Percentiles rank a stretch among this genome's conserved stretches.
These are phyloP conservation scores for Euglossa dilemma DNA, from an alignment of 1,140 invertebrate species.

Conservation along the genomic window DNA sequence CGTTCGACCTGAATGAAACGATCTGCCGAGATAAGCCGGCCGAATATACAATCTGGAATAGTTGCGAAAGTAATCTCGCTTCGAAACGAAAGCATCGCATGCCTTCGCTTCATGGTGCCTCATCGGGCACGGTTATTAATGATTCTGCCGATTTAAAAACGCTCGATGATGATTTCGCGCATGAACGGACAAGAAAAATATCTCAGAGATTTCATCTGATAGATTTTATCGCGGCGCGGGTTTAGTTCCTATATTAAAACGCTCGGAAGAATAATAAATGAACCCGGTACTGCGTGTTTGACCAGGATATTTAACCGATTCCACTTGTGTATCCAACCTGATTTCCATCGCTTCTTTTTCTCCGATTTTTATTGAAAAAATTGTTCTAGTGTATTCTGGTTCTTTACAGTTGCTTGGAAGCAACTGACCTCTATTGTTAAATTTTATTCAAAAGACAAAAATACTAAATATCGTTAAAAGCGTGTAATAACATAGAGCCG, in stretches of 20 bases:
- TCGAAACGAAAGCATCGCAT: slow-evolving; percentile 50
- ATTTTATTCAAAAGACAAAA: too few species aligned
- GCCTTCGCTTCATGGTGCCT: slow-evolving; percentile 23
- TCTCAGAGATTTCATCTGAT: slow-evolving; percentile 40
- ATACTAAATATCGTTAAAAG: too few species aligned
- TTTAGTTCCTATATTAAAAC: slow-evolving; percentile 15
- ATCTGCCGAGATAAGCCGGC: slow-evolving; percentile 4
- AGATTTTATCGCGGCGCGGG: slow-evolving; percentile 48
- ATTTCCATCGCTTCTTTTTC: too few species aligned
- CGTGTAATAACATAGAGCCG: too few species aligned
- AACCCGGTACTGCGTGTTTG: background rate
- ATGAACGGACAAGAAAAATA: slow-evolving; percentile 44
- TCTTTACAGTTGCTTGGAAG: too few species aligned
- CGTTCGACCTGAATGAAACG: background rate
- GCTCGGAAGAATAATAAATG: slow-evolving; percentile 34
- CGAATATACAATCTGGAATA: background rate
- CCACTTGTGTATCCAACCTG: background rate
- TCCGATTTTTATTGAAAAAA: too few species aligned
- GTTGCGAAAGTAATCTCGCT: slow-evolving; percentile 49
- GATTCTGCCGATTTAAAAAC: slow-evolving; percentile 46
- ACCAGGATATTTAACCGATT: background rate
- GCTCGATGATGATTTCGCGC: slow-evolving; percentile 38
- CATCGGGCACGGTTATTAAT: slow-evolving; percentile 57
- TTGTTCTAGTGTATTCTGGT: too few species aligned
- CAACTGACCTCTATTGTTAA: too few species aligned